Evolutionary conservation across 2,888 invertebrate genomes (phyloP).

Genomic region (Dasypogon diadema): DNA sequence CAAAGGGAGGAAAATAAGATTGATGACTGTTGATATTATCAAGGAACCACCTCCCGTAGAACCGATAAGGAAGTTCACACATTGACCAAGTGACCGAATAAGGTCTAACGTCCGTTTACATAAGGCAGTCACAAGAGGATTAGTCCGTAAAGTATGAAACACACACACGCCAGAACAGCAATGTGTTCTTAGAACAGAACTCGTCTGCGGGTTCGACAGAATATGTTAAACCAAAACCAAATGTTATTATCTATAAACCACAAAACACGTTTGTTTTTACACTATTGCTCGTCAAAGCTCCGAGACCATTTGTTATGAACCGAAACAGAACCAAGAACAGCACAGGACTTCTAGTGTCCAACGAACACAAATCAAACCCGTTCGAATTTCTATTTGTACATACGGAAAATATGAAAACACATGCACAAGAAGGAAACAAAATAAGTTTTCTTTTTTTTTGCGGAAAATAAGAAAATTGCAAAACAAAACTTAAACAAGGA

Average conservation of each 20-base stretch:
- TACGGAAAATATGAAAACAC: constrained; percentile 22
- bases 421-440: constrained; percentile 4
- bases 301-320: not conserved
- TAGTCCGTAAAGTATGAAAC: not conserved
- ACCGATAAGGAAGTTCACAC: constrained; percentile 12
- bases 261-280: constrained; percentile 17
- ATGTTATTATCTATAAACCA: not conserved
- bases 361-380: constrained; percentile 26
- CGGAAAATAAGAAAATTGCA: constrained; percentile 26
- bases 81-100: constrained; percentile 6
- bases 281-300: not conserved
- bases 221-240: too few relatives aligned
- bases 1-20: too few relatives aligned
- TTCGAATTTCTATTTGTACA: constrained; percentile 10
- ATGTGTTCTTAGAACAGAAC: too few relatives aligned
- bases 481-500: constrained; percentile 24
- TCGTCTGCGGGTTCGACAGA: too few relatives aligned
- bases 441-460: constrained; percentile 6
- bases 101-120: not conserved
- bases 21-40: too few relatives aligned
- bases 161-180: too few relatives aligned
- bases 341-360: not conserved
- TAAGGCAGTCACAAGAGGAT: not conserved
- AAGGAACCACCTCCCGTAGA: not conserved
- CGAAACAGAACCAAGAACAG: not conserved